These are phyloP conservation scores for Pseudoips prasinana DNA, from an alignment of 2,888 invertebrate genomes.

Conservation along the genomic window DNA sequence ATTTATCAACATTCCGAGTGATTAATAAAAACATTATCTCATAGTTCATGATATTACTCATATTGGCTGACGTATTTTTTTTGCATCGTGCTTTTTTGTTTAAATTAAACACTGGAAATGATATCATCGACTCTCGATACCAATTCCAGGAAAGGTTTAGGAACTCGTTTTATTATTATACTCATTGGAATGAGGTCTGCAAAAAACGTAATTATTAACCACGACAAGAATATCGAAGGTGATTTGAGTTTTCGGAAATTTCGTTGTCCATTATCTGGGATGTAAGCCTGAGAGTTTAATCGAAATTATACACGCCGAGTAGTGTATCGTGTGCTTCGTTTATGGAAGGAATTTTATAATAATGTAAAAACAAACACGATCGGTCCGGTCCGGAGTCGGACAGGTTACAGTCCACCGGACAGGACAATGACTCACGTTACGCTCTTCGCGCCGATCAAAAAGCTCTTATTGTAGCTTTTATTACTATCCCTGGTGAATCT, in stretches of 20 bases:
- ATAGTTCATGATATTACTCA: conserved; percentile 29
- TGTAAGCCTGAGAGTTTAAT: no score
- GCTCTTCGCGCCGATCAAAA: conserved; percentile 23
- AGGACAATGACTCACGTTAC: conserved; percentile 65
- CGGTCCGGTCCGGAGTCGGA: conserved; percentile 51
- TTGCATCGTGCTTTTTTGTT: conserved; percentile 23
- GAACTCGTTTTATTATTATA: not conserved
- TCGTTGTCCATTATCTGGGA: no score
- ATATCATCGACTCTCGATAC: conserved; percentile 44
- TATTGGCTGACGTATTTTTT: conserved; percentile 15
- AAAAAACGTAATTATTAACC: conserved; percentile 6
- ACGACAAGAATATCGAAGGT: no score
- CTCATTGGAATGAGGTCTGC: conserved; percentile 2
- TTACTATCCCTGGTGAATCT: not conserved
- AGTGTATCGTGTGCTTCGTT: no score
- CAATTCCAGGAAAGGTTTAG: conserved; percentile 29
- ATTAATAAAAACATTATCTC: conserved; percentile 16
- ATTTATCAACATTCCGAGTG: no score
- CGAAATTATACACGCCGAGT: no score
- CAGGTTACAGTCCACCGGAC: conserved; percentile 60
- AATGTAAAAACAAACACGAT: conserved; percentile 73
- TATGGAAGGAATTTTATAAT: conserved; percentile 65
- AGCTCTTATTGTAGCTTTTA: conserved; percentile 11
- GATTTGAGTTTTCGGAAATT: no score
- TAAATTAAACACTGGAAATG: conserved; percentile 28